Evolutionary conservation across 2,797 vertebrate genomes (phyloP), one percentile per base, ranked within the genome.

Genomic region (Semotilus atromaculatus): DNA sequence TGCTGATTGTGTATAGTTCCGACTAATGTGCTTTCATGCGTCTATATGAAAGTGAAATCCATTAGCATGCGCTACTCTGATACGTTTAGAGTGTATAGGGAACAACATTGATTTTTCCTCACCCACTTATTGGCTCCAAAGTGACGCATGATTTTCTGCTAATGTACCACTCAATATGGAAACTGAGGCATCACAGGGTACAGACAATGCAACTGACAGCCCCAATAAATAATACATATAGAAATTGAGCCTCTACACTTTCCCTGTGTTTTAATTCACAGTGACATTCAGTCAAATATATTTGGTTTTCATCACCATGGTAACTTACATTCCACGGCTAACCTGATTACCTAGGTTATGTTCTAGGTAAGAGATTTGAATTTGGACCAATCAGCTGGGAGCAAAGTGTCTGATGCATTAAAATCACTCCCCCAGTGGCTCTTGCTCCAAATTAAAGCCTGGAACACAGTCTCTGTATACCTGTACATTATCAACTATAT

Each of bases 71-170:
- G 5, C 58, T 78, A 45, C 43, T 43, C 76, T 78, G 76, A 64
- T 64, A 58, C 16, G 5, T 78, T 78, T 64, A 62, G 58, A 78
- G 38, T 43, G 55, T 43, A 31, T 31, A 31, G 60, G 75, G 58
- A 45, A 64, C 55, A 19, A 45, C 76, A 64, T 78, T 64, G 76
- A 78, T 78, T 78, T 78, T 77, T 64, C 76, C 58, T 64, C 58
- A 14, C 75, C 16, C 55, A 78, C n/a, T 8, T 62, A 62, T 64
- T 21, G n/a, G 75, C 36, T 77, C 53, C 55, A 26, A 62, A 26
- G 55, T 64, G 76, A 62, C 2, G 58, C 38, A 64, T 43, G n/a
- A 45, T 78, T 40, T 62, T 78, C 38, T 78, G 38, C 58, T 64
- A 64, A 78, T 78, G 76, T 64, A 64, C 64, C 76, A 31, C 38